Evolutionary conservation across 2,888 invertebrate genomes (phyloP), one percentile per base, ranked within the genome.

Genomic region (Chrysotoxum bicinctum): DNA sequence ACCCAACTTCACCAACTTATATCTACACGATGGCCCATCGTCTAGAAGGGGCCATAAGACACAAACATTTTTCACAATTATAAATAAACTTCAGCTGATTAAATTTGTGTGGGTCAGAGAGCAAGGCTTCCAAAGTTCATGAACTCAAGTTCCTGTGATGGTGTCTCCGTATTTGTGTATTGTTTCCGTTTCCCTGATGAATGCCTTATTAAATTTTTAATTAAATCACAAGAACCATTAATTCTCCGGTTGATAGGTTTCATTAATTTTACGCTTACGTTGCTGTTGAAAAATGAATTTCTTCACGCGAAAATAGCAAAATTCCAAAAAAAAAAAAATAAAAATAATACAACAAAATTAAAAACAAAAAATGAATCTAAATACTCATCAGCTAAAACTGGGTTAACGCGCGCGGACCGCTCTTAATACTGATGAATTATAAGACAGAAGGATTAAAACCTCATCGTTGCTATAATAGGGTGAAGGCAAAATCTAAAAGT

Each of bases 181-280:
- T 83, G 56, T 54, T 73, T 54, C 40, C 52, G 26, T 26, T 68
- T 48, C 68, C 81, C 70, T 80, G 85, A 85, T 81, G 69, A 77
- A 85, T 80, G 85, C 76, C 72, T 73, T 85, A 85, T 85, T 77
- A 85, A 85, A 81, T 85, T 85, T 85, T 85, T 85, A 85, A 85
- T 85, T 85, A 85, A 85, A 85, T 85, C 85, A 85, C 80, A 81
- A 81, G 81, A 76, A 85, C 77, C 85, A 85, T 85, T 85, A 77
- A 85, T 85, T 81, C 85, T 81, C 37, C 76, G 62, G 80, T 73
- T 85, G 85, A 85, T 85, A 81, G 76, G 81, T 85, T 81, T 85
- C 85, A 85, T 85, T 85, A 85, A 85, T 85, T 85, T 85, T 73
- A 85, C 81, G 85, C 85, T 85, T 81, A 85, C 80, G 80, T 50